Percentiles rank a stretch among this genome's conserved stretches.
phyloP scores from a whole-genome alignment of 2,113 vertebrate genomes.

The Pluvialis apricaria region DNA sequence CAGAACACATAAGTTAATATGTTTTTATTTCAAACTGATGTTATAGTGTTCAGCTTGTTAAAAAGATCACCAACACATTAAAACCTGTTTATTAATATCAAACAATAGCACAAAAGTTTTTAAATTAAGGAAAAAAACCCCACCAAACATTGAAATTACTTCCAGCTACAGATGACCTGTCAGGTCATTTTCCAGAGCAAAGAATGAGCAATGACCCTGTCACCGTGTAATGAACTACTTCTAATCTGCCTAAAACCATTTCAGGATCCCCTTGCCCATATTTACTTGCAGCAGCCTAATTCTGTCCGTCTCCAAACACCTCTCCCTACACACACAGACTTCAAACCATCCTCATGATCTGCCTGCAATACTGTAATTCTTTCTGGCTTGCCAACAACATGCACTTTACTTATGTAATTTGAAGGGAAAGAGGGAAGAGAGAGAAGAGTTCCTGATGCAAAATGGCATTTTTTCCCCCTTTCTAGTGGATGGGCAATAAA shows the following conservation, averaged over 20 bases:
- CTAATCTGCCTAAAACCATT: constrained; percentile 22
- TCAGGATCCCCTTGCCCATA: not conserved
- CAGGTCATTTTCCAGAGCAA: not conserved
- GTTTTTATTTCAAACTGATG: not conserved
- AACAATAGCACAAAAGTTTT: not conserved
- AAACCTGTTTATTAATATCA: not conserved
- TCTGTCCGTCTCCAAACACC: not conserved
- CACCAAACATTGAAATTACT: not conserved
- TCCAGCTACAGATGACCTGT: not conserved
- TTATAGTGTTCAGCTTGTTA: not conserved
- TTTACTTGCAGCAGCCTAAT: not conserved
- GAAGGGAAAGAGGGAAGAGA: not conserved
- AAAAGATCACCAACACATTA: not conserved
- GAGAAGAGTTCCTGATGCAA: not conserved
- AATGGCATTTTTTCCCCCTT: not conserved
- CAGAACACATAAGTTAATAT: not conserved
- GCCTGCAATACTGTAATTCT: not conserved
- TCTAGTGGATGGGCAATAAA: constrained; percentile 12
- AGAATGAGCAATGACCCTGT: not conserved
- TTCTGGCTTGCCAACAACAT: not conserved
- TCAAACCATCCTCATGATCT: not conserved
- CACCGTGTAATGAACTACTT: not conserved
- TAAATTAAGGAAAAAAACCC: not conserved
- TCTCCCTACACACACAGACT: not conserved
- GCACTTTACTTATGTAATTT: constrained; percentile 43